Evolutionary conservation across 2,888 invertebrate genomes (phyloP).

Genomic region (Aphidoletes aphidimyza): DNA sequence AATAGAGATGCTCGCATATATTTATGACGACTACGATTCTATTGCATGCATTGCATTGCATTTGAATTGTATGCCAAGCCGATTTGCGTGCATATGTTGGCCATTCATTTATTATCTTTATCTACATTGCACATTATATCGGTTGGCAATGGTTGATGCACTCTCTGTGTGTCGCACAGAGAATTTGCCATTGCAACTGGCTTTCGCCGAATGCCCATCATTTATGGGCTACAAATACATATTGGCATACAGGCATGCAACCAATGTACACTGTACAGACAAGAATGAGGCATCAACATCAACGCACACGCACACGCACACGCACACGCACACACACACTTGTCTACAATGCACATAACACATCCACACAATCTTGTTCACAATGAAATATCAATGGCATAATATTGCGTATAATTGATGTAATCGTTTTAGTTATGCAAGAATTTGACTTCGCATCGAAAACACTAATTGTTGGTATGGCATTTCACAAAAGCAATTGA

Average conservation of each 20-base stretch:
- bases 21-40: neutral
- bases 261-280: too few species aligned
- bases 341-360: too few species aligned
- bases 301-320: neutral
- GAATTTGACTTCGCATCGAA: slow-evolving; percentile 45
- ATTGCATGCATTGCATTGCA: neutral
- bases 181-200: neutral
- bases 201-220: neutral
- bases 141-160: neutral
- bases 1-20: slow-evolving; percentile 43
- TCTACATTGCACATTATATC: neutral
- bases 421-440: slow-evolving; percentile 45
- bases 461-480: slow-evolving; percentile 43
- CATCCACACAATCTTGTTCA: slow-evolving; percentile 34
- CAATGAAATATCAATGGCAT: slow-evolving; percentile 34
- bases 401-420: slow-evolving; percentile 25
- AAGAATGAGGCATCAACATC: neutral
- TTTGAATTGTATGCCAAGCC: neutral
- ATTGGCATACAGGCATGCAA: too few species aligned
- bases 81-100: neutral
- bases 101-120: neutral
- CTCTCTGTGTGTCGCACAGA: too few species aligned
- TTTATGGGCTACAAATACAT: too few species aligned
- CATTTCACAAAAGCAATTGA: slow-evolving; percentile 15
- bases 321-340: neutral